Conservation (phyloP, 2,888 invertebrate genomes). For the Periphyllus acericola region DNA sequence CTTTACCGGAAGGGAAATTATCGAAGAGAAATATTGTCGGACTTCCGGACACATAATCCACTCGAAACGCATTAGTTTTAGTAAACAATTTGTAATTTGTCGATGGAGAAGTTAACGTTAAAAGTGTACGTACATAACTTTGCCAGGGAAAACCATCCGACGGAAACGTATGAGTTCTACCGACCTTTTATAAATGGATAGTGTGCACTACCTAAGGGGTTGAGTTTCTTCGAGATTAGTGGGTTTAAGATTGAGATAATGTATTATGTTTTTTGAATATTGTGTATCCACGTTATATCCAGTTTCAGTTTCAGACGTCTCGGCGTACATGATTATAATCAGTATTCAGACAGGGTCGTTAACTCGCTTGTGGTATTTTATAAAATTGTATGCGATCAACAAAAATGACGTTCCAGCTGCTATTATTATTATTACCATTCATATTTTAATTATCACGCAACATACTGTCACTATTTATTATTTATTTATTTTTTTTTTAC, state of each 20-base stretch:
- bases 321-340: too few relatives aligned
- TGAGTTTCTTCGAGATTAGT: neutral
- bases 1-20: neutral
- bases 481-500: too few relatives aligned
- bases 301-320: too few relatives aligned
- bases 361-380: too few relatives aligned
- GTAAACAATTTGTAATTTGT: neutral
- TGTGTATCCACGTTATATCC: neutral
- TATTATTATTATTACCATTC: too few relatives aligned
- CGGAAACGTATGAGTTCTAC: neutral
- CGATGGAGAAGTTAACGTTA: neutral
- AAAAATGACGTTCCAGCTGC: too few relatives aligned
- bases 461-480: too few relatives aligned
- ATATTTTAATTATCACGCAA: too few relatives aligned
- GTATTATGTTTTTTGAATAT: neutral
- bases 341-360: too few relatives aligned
- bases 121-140: neutral
- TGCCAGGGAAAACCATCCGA: neutral
- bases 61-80: neutral
- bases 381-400: too few relatives aligned
- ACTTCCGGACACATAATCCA: neutral
- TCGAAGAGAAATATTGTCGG: neutral
- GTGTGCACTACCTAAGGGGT: neutral
- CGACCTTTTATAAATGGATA: neutral
- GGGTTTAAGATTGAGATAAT: neutral